Conservation (phyloP, 2,888 invertebrate species). For the Xestia c-nigrum region DNA sequence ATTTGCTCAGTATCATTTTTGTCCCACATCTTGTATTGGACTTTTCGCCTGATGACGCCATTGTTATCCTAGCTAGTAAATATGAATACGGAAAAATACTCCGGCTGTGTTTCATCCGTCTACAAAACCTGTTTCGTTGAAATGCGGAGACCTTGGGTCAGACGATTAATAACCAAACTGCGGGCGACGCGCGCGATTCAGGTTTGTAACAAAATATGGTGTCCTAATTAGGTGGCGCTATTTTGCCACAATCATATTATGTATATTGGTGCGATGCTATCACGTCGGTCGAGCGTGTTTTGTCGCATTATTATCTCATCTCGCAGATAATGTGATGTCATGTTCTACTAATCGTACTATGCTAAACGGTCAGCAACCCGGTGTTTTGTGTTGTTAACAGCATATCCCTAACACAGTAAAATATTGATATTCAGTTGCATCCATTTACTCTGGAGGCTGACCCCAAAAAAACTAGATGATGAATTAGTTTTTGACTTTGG, state of each 20-base stretch:
- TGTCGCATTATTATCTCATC: conserved; percentile 42
- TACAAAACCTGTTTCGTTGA: conserved; percentile 46
- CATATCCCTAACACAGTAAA: not conserved
- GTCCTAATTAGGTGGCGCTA: conserved; percentile 13
- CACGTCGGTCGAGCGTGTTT: conserved; percentile 33
- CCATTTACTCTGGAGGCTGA: too few species aligned
- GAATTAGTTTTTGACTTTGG: not conserved
- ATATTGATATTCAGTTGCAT: too few species aligned
- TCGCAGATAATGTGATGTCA: conserved; percentile 17
- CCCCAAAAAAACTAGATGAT: too few species aligned
- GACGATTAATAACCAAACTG: conserved; percentile 25
- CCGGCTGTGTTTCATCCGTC: not conserved
- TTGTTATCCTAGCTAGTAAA: conserved; percentile 17
- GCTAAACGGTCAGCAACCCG: conserved; percentile 45
- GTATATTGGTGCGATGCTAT: not conserved
- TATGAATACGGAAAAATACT: conserved; percentile 24
- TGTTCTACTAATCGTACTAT: conserved; percentile 28
- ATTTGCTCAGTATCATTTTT: not conserved
- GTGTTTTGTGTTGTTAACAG: not conserved
- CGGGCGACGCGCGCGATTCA: conserved; percentile 18
- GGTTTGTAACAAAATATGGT: conserved; percentile 38
- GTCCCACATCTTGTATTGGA: not conserved
- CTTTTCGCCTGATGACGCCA: not conserved
- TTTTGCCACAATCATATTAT: conserved; percentile 1
- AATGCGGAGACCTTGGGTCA: conserved; percentile 39